Base-by-base conservation (phyloP, 1,140 invertebrate species). In the Marisa cornuarietis region DNA sequence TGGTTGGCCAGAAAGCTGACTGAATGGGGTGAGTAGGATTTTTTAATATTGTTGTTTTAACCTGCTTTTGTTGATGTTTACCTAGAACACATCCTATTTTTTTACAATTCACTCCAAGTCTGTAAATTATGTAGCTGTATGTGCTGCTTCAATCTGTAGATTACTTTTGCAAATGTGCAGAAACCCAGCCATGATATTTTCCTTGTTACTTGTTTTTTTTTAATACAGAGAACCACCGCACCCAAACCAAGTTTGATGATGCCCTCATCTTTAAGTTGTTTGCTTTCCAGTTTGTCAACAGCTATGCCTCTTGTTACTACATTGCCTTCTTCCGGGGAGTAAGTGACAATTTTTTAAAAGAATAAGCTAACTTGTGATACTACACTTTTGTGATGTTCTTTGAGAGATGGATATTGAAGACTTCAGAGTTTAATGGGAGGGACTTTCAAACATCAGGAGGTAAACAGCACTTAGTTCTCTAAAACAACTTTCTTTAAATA, bases 281-380 rank as follows among this genome's bases (percentile, higher is more conserved):
- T 86, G 90, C 91, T 22, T 92, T 92, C 85, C 90, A 91, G 71
- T 92, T 92, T 87, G 90, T 88, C 65, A 92, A 92, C 81, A 90
- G 86, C 77, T 92, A 92, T 78, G 85, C 90, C 7, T 91, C 91
- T 11, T 89, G 91, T 68, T 91, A 91, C 79, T 92, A 92, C 81
- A 91, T 91, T 72, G 91, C 91, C 18, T 92, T 92, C 83, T 91
- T 92, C 82, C 85, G 91, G 87, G 87, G 88, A 83, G 89, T 90
- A 85, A 83, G 83, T 84, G 49, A 20, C 1, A 58, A 58, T 26
- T 68, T 18, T 68, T 42, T 58, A 52, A 58, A 26, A 9, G 0
- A 20, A 31, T 13, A 31, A 20, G 76, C 3, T 61, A 31, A 42
- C 1, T 54, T 24, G 10, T 31, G 14, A 9, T 14, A 24, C n/a